Evolutionary conservation across 2,113 vertebrate genomes (phyloP).

Genomic region (Ranitomeya variabilis): DNA sequence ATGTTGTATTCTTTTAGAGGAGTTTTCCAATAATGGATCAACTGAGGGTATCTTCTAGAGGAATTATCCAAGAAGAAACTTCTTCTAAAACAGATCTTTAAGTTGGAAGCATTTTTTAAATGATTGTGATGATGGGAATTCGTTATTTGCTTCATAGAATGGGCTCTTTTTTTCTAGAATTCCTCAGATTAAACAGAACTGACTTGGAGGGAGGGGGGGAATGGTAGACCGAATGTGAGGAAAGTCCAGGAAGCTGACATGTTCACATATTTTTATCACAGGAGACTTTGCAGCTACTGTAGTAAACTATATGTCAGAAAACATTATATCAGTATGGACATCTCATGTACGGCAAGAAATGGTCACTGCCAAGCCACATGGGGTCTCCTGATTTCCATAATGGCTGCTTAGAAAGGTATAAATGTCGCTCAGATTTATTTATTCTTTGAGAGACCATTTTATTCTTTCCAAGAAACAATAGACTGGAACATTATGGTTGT

Average conservation of each 20-base stretch:
- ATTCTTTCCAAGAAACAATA: background rate
- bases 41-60: too few species aligned
- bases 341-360: background rate
- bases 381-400: background rate
- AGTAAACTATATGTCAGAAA: background rate
- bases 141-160: background rate
- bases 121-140: background rate
- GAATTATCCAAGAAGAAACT: too few species aligned
- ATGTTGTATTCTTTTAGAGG: too few species aligned
- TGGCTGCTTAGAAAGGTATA: background rate
- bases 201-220: background rate
- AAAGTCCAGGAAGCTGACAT: constrained; percentile 1
- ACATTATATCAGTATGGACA: background rate
- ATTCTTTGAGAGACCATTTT: background rate
- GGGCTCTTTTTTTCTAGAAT: background rate
- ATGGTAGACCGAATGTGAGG: background rate
- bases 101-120: background rate
- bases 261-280: background rate
- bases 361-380: constrained; percentile 6
- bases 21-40: too few species aligned
- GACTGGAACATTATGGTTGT: background rate
- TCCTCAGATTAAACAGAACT: background rate
- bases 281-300: background rate
- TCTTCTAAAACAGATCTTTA: background rate
- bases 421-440: background rate